Evolutionary conservation across 1,140 invertebrate genomes (phyloP), one percentile per base, ranked within the genome.

Genomic region (Metopolophium dirhodum): DNA sequence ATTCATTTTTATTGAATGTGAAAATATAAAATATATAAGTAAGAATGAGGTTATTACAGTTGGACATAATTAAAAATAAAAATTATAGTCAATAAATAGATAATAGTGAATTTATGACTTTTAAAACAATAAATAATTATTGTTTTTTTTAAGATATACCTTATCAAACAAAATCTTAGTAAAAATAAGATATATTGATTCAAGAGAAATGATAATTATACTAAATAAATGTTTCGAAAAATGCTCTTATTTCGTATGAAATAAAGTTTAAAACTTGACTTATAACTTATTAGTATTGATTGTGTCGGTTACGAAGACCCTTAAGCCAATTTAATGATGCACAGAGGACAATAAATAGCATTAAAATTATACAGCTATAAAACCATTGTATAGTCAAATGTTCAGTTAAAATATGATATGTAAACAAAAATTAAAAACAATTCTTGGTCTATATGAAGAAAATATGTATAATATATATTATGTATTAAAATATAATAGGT

Each of bases 271-370:
- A 26, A 54, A 26, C 20, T 89, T 57, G n/a, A 23, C 49, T 37
- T 61, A n/a, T 68, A 14, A 68, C 0, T n/a, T 68, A 68, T 68
- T 89, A 54, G n/a, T 89, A 89, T 89, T 37, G 87, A 89, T 89
- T 57, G 18, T 47, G n/a, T 88, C 7, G 22, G 49, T 57, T 54
- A 54, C 20, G 87, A 89, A 89, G 87, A 89, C 87, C 87, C 49
- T 49, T 89, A 89, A 89, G 87, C 87, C 87, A 89, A 89, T 57
- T 89, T 54, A 89, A 89, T 89, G 22, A 89, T 54, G 0, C 7
- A 35, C n/a, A 51, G 18, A 88, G 47, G 7, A 49, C 47, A 8
- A 26, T 22, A 51, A 51, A 88, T 88, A 51, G 45, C 7, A 49
- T 35, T 88, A 51, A 30, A 1, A 49, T 35, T 22, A n/a, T 22